A percentile compares a stretch with the other conserved stretches of the same genome.
Evolutionary conservation across 2,888 invertebrate species (phyloP).

Genomic region (Lasioglossum leucozonium): DNA sequence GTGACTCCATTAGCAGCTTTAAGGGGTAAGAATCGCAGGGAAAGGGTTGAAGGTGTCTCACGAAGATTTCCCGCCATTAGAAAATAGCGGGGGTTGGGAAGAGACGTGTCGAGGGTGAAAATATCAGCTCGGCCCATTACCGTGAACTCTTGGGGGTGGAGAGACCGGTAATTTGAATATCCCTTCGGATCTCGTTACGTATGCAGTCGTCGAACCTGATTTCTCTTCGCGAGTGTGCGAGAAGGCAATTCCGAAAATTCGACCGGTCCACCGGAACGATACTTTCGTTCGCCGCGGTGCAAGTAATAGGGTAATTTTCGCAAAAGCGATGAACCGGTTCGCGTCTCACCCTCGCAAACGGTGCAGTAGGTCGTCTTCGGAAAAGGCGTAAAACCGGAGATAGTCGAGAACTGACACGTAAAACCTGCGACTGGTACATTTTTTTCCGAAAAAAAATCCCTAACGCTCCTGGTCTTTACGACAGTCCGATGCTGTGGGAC

Average conservation of each 20-base stretch:
- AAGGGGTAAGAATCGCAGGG: not conserved
- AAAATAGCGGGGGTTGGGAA: not conserved
- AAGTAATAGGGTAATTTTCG: slow-evolving; percentile 12
- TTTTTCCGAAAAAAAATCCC: not conserved
- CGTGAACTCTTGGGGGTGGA: slow-evolving; percentile 20
- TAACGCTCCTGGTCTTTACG: not conserved
- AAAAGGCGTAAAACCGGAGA: not conserved
- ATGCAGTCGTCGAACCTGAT: slow-evolving; percentile 48
- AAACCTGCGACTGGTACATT: not conserved
- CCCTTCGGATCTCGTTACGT: slow-evolving; percentile 46
- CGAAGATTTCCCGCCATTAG: not conserved
- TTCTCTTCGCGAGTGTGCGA: slow-evolving; percentile 20
- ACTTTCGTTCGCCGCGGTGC: slow-evolving; percentile 1
- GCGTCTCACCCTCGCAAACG: not conserved
- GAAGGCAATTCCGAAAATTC: slow-evolving; percentile 32
- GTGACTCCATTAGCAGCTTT: not conserved
- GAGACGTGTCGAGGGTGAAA: slow-evolving; percentile 3
- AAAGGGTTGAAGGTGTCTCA: slow-evolving; percentile 2
- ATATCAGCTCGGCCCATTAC: slow-evolving; percentile 27
- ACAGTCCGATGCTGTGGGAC: not conserved
- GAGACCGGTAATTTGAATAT: slow-evolving; percentile 58
- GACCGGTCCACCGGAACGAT: not conserved
- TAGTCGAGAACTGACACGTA: not conserved
- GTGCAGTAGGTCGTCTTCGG: not conserved
- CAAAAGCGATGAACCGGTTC: not conserved